A percentile compares a stretch with the other conserved stretches of the same genome.
Conservation (phyloP, 2,797 vertebrate genomes). For the Artibeus lituratus region DNA sequence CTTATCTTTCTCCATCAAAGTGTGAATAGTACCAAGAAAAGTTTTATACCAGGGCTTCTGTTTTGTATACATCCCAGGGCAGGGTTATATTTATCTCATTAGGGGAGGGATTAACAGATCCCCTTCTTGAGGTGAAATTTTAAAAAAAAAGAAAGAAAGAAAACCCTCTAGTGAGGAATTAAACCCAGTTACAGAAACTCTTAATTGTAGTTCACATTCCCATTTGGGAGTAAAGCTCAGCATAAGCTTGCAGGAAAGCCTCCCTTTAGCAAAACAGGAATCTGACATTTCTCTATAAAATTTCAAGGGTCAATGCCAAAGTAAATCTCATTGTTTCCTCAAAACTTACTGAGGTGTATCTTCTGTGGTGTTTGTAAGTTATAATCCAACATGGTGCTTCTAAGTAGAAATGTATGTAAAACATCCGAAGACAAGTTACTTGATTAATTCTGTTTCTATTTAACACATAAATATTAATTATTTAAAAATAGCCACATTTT, state of each 20-base stretch:
- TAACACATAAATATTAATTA: neutral
- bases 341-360: neutral
- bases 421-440: neutral
- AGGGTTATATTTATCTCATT: neutral
- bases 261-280: slow-evolving; percentile 7
- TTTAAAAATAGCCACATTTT: neutral
- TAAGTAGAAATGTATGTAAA: neutral
- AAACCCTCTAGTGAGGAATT: neutral
- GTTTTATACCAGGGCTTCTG: neutral
- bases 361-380: neutral
- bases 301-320: slow-evolving; percentile 23
- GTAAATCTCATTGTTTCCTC: slow-evolving; percentile 7
- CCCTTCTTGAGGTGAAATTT: neutral
- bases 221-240: neutral
- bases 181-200: slow-evolving; percentile 12
- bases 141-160: neutral
- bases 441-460: neutral
- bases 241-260: neutral
- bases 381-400: neutral
- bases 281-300: slow-evolving; percentile 34
- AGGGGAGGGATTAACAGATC: neutral
- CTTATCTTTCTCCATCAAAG: neutral
- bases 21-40: neutral
- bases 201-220: neutral
- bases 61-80: neutral